Evolutionary conservation across 2,888 invertebrate species (phyloP), one percentile per base, ranked within the genome.

Genomic region (Orgyia antiqua): DNA sequence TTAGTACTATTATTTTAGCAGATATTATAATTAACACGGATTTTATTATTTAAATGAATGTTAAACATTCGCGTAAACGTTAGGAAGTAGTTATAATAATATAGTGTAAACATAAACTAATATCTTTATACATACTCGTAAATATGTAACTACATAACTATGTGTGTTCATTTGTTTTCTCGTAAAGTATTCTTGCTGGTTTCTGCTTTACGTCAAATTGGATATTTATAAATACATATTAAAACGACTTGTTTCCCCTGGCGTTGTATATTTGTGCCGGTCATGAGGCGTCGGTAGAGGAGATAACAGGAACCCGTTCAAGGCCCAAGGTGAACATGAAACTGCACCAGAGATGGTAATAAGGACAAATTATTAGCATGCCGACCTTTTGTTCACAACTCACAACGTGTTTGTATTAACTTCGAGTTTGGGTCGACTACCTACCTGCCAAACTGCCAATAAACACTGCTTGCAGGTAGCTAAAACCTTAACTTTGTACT

Each of bases 331-430:
- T 75, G 70, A 80, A 73, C 78, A 48, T 51, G 64, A 58, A 57
- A 48, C 64, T 55, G 58, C 47, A 60, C 64, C 64, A 58, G 61
- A 66, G 71, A 71, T 71, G 67, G 66, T 72, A 72, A 68, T 72
- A 75, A 64, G 67, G 58, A 76, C 73, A 68, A 72, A 77, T 75
- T 74, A 75, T 78, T 76, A 72, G 73, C 73, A 76, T 79, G 64
- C 74, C 71, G 58, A 47, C 67, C 73, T 72, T 80, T 77, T 77
- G 78, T 78, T 74, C 65, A 59, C 70, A 63, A 62, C 59, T 23
- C 68, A 66, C 72, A 72, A 71, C 73, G 11, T 23, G 74, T 62
- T 64, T 68, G 64, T 63, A 51, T 62, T 63, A 53, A 56, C 57
- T 53, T 42, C 44, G 53, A 55, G 45, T 56, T 59, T 58, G 59